Conservation (phyloP, 2,113 vertebrate genomes). For the Xiphorhynchus elegans region DNA sequence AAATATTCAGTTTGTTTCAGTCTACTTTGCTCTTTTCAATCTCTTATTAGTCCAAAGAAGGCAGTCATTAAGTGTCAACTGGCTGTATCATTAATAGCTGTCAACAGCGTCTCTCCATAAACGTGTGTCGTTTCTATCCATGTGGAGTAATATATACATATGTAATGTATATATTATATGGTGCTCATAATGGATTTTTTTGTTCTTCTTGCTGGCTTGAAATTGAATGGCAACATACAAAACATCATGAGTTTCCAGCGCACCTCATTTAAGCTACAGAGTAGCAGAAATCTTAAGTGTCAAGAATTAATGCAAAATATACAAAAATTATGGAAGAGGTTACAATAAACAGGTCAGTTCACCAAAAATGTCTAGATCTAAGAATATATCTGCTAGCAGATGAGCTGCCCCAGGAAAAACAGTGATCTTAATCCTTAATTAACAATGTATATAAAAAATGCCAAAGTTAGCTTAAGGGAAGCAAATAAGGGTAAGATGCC, state of each 20-base stretch:
- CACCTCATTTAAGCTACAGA: neutral
- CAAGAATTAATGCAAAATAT: neutral
- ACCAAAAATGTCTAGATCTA: neutral
- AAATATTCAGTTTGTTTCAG: neutral
- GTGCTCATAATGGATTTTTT: neutral
- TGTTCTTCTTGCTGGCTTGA: neutral
- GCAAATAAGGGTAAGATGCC: neutral
- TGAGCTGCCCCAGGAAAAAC: neutral
- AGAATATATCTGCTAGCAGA: neutral
- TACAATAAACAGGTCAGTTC: neutral
- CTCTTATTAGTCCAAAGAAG: neutral
- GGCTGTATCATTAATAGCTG: neutral
- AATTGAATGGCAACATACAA: neutral
- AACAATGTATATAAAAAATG: neutral
- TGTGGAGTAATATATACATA: neutral
- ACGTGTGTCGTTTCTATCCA: neutral
- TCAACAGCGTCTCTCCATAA: neutral
- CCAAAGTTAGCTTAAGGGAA: neutral
- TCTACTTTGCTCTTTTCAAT: neutral
- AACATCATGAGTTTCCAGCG: neutral
- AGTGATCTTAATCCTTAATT: neutral
- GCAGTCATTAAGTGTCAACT: neutral
- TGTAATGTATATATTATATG: neutral
- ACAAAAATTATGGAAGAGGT: neutral
- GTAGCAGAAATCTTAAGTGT: neutral